These are phyloP conservation scores for Hirtodrosophila trivittata DNA, from an alignment of 2,888 invertebrate genomes.

Conservation along the genomic window DNA sequence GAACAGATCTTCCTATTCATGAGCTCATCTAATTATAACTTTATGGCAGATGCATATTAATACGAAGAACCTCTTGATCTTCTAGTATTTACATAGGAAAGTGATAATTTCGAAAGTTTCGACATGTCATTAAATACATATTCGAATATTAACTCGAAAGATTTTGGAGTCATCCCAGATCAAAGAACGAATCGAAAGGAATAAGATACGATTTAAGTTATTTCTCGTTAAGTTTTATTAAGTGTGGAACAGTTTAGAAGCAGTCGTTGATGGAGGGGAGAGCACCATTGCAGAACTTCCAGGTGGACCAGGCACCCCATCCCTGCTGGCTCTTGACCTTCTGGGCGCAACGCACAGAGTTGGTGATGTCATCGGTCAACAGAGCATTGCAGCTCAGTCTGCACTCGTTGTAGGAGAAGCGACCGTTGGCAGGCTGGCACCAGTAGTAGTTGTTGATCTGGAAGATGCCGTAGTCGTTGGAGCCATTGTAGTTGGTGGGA, in stretches of 20 bases:
- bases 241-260: constrained; percentile 46
- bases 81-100: too few species aligned
- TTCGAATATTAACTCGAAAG: too few species aligned
- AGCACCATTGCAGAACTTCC: constrained; percentile 55
- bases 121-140: too few species aligned
- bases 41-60: too few species aligned
- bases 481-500: constrained; percentile 84
- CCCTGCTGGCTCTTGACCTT: constrained; percentile 66
- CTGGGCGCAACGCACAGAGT: constrained; percentile 68
- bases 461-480: constrained; percentile 81
- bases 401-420: constrained; percentile 71
- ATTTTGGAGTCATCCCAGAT: too few species aligned
- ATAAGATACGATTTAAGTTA: too few species aligned
- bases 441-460: constrained; percentile 80
- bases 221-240: too few species aligned
- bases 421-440: constrained; percentile 69
- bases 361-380: constrained; percentile 67
- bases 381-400: constrained; percentile 64
- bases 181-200: constrained; percentile 4
- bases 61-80: too few species aligned
- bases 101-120: too few species aligned
- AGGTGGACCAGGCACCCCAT: constrained; percentile 71
- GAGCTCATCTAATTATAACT: too few species aligned
- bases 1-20: too few species aligned
- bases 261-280: constrained; percentile 55